Conservation (phyloP, 2,797 vertebrate species). For the Darevskia nairensis region DNA sequence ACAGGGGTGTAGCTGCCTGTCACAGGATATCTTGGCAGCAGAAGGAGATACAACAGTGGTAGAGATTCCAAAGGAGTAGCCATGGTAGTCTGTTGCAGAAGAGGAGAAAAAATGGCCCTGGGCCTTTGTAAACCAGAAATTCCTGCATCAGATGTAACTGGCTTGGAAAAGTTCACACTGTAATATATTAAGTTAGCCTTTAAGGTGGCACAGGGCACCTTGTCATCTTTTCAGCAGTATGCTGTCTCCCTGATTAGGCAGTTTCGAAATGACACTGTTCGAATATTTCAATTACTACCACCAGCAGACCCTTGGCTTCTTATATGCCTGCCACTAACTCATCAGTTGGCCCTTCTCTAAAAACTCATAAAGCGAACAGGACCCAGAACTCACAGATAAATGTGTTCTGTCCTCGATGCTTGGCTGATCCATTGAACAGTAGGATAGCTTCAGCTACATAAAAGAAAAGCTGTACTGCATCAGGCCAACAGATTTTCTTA, state of each 20-base stretch:
- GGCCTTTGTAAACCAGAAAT: neutral
- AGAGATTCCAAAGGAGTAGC: neutral
- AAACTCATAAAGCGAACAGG: neutral
- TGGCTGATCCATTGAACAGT: neutral
- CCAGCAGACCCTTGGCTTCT: neutral
- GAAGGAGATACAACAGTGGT: conserved; percentile 54
- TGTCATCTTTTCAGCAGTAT: neutral
- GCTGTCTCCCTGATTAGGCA: neutral
- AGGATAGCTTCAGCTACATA: neutral
- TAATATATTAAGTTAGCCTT: neutral
- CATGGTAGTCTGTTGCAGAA: neutral
- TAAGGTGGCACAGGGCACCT: neutral
- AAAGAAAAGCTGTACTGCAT: neutral
- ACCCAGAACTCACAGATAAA: no score
- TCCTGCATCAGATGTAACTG: neutral
- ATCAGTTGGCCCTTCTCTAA: neutral
- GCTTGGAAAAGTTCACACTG: neutral
- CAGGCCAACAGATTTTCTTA: neutral
- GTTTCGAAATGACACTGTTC: neutral
- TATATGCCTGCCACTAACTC: neutral
- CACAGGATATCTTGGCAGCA: conserved; percentile 67
- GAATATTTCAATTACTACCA: no score
- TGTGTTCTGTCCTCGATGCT: neutral
- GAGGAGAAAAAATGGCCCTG: neutral
- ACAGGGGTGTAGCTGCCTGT: conserved; percentile 67